Evolutionary conservation across 1,140 invertebrate species (phyloP), one percentile per base, ranked within the genome.

Genomic region (Acyrthosiphon pisum): DNA sequence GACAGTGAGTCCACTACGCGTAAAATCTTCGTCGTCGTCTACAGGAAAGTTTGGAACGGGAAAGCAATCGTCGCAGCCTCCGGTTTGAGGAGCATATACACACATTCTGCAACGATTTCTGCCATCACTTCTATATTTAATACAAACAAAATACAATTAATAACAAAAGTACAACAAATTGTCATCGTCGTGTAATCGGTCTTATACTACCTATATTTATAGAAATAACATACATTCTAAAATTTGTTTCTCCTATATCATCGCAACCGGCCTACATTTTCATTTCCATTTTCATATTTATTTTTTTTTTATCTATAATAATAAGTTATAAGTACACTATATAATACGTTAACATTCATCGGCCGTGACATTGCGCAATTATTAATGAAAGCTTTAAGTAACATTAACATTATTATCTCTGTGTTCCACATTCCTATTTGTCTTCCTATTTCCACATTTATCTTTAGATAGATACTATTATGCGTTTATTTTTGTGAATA

Each of bases 41-140:
- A 93, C 91, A 26, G 48, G 81, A 86, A 93, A 93, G 35, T 84
- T 93, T 53, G 53, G 53, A 44, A 68, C 89, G 26, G 89, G 89
- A 44, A 90, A 90, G 22, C 89, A 90, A n/a, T 44, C 53, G 23
- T 90, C 89, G 30, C 91, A 93, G 30, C 91, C 48, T 41, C 91
- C 91, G 14, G 91, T 93, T 53, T 93, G 48, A 93, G 41, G n/a
- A 26, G 11, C 53, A 18, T 46, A 46, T n/a, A 86, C 4, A 46
- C 44, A 30, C 35, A 76, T 48, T 83, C 68, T 20, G 22, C 44
- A 91, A 91, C 46, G 20, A 91, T 83, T 68, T 83, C 46, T 26
- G 44, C 46, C 68, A 91, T 81, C 9, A 81, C 46, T 48, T 83
- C 44, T 41, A 81, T 14, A 48, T 48, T 90, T 50, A 53, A 60